Base-by-base conservation (phyloP, 2,113 vertebrate genomes). In the Otus sunia region DNA sequence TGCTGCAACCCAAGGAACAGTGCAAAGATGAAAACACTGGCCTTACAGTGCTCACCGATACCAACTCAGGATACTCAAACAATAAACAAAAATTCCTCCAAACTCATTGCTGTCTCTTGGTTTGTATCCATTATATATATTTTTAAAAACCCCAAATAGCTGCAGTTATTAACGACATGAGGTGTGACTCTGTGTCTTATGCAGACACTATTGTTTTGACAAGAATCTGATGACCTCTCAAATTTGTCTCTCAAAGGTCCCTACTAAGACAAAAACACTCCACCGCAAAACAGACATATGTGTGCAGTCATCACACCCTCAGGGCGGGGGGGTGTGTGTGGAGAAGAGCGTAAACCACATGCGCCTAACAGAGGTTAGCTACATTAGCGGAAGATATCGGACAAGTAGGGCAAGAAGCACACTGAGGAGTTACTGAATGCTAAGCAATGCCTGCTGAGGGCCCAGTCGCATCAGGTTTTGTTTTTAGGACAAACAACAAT, bases 301-400 rank as follows among this genome's bases (percentile, higher is more conserved):
- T 17, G 53, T 5, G 18, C 21, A 60, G 26, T 47, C 85, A 77
- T 63, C 83, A 64, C 83, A 39, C 66, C 52, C 11, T 41, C 0
- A 4, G 21, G 43, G 21, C 27, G 10, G 53, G 25, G 26, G 37
- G 62, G 5, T n/a, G n/a, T n/a, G n/a, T n/a, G 43, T 18, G 43
- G 43, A 18, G 66, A 49, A 41, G 39, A 84, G 25, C 1, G 7
- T 16, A 92, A 90, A 88, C n/a, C 30, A 39, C 60, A 67, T 1
- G 15, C 2, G 8, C 30, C 37, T 7, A n/a, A 60, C 11, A 73
- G 37, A 36, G 2, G 1, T 43, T 15, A 34, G 32, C 11, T 60
- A 23, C 32, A 3, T 10, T n/a, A 64, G 49, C 3, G 0, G 19
- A 67, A 68, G 41, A 21, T 9, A 15, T 0, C 0, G 1, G 30